These are phyloP conservation scores for Axea sp. DNA, from an alignment of 2,888 invertebrate genomes.

Conservation along the genomic window DNA sequence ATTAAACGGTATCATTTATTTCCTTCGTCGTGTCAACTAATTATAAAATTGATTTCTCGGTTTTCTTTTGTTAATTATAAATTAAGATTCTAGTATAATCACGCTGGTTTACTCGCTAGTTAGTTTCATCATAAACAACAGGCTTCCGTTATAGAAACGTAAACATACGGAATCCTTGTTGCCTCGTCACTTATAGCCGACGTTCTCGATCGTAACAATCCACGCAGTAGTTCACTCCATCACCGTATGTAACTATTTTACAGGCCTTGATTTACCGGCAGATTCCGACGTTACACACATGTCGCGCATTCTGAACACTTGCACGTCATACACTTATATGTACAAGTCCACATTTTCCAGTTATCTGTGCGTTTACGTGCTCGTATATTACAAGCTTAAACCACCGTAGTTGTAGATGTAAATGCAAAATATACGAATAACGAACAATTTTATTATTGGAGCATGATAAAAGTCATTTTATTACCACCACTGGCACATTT, in stretches of 20 bases:
- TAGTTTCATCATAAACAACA: conserved; percentile 19
- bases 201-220: conserved; percentile 46
- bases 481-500: background rate
- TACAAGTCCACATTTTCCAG: conserved; percentile 42
- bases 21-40: too few species aligned
- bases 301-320: conserved; percentile 53
- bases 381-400: conserved; percentile 18
- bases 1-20: too few species aligned
- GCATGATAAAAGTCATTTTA: conserved; percentile 15
- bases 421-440: conserved; percentile 6
- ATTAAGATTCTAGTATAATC: background rate
- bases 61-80: too few species aligned
- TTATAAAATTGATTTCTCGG: conserved; percentile 58
- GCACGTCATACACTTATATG: conserved; percentile 43
- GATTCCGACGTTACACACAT: conserved; percentile 45
- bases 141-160: conserved; percentile 33
- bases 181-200: conserved; percentile 18
- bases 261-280: conserved; percentile 46
- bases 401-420: conserved; percentile 1
- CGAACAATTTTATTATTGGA: conserved; percentile 35
- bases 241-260: conserved; percentile 46
- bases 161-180: conserved; percentile 15
- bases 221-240: conserved; percentile 44
- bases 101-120: too few species aligned
- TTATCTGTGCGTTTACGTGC: conserved; percentile 20